Evolutionary conservation across 2,888 invertebrate species (phyloP).

Genomic region (Tridacna gigas): DNA sequence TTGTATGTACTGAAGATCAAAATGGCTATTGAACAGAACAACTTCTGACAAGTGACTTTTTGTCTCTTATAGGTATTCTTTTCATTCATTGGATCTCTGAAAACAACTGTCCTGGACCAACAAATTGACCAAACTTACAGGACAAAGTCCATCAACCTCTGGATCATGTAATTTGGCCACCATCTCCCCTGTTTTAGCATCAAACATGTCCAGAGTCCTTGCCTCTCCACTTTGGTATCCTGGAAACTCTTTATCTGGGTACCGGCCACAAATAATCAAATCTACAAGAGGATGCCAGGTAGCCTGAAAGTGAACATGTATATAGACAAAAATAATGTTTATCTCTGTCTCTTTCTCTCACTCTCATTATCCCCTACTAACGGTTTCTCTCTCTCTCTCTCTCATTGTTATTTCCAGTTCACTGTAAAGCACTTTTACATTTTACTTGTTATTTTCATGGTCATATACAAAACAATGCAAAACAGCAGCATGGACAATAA

Average conservation of each 20-base stretch:
- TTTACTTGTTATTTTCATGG: too few species aligned
- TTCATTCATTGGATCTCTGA: neutral
- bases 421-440: too few species aligned
- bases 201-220: constrained; percentile 84
- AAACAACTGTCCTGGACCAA: too few species aligned
- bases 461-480: too few species aligned
- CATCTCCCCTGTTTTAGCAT: constrained; percentile 80
- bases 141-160: constrained; percentile 71
- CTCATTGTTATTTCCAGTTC: too few species aligned
- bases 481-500: too few species aligned
- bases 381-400: too few species aligned
- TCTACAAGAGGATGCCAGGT: constrained; percentile 85
- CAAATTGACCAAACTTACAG: constrained; percentile 66
- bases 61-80: neutral
- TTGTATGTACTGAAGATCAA: too few species aligned
- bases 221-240: constrained; percentile 73
- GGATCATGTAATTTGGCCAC: constrained; percentile 76
- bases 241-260: constrained; percentile 83
- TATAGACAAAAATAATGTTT: too few species aligned
- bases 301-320: constrained; percentile 77
- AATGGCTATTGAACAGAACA: neutral
- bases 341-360: neutral
- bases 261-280: constrained; percentile 85
- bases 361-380: too few species aligned
- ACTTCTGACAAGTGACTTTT: neutral